Evolutionary conservation across 2,113 vertebrate species (phyloP), one percentile per base, ranked within the genome.

Genomic region (Siniperca knerii): DNA sequence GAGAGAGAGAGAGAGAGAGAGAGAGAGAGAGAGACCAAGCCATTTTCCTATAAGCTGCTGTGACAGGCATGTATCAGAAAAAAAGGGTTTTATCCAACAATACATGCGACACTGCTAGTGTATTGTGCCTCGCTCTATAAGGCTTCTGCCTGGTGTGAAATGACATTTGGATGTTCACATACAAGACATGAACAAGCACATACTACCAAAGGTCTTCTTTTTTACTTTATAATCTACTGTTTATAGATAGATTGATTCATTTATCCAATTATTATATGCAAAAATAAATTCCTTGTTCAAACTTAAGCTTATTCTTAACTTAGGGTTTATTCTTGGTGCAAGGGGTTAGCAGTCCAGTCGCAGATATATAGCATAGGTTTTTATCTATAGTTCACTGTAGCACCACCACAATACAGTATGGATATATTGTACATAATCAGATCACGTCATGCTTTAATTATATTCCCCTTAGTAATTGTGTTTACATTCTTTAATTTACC

Each of bases 41-140:
- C 33, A 79, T 81, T 90, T 79, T 84, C 29, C 48, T 79, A 54
- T 84, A 76, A 87, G 85, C 81, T 80, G 82, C 70, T 87, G 68
- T 74, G 69, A 87, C 75, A 85, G 77, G 48, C 73, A 64, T 75
- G 48, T 78, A 79, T 74, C n/a, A 68, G 13, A 78, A 72, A 87
- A 16, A 69, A 57, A 55, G 13, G 12, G 37, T 44, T 79, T 75
- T 54, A 64, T 68, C 50, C 73, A 54, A 68, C 78, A 86, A 65
- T 81, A 67, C 66, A 85, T 68, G 66, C 52, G 23, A 58, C 66
- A 75, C 61, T 75, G 76, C 20, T 62, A 25, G 37, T 23, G 44
- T 73, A 66, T 48, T 69, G 29, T 82, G 52, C n/a, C 8, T 74
- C 0, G 2, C 61, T 75, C 46, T 70, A 20, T 58, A 20, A 52